Base-by-base conservation (phyloP, 2,888 invertebrate genomes). In the Patella pellucida region DNA sequence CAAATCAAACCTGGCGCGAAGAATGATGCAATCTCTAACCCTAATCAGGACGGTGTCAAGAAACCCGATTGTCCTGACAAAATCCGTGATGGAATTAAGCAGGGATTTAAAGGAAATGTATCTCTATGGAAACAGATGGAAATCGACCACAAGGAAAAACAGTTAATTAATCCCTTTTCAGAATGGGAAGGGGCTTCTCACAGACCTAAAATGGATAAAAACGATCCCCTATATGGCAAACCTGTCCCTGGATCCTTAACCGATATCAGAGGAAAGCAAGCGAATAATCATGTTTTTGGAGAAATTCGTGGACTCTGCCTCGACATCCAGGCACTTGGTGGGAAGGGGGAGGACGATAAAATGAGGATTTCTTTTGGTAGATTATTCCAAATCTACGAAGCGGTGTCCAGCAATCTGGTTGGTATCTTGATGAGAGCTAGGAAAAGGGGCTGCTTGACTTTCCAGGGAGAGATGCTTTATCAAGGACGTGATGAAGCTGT, bases 401-500 rank as follows among this genome's bases (percentile, higher is more conserved):
- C 94, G 76, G 96, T 98, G 86, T 96, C 95, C 72, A 96, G 96
- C 91, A 98, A 99, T 92, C 94, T 97, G 50, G 99, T 99, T 9
- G 99, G 99, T 1, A 93, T 98, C 83, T 92, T 99, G 72, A 91
- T 99, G 79, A 93, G 99, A 80, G 97, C 98, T 0, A 93, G 99
- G 80, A 98, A 97, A 90, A 95, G 98, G 89, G 95, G 96, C 73
- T 92, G 98, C 56, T 93, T 99, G 4, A 94, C 94, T 82, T 99
- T 99, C 89, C 97, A 98, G 91, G 98, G 98, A 73, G 98, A 99
- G 93, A 96, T 96, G 89, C 92, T 99, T 79, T 99, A 96, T 90
- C 98, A 98, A 93, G 94, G 97, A 90, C 94, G 96, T 77, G 99
- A 99, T 87, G 98, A 99, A 83, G 93, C 97, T 85, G 97, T 97